Percentiles rank a stretch among this genome's conserved stretches.
phyloP scores from a whole-genome alignment of 1,140 invertebrate species.

The Lordiphosa collinella region DNA sequence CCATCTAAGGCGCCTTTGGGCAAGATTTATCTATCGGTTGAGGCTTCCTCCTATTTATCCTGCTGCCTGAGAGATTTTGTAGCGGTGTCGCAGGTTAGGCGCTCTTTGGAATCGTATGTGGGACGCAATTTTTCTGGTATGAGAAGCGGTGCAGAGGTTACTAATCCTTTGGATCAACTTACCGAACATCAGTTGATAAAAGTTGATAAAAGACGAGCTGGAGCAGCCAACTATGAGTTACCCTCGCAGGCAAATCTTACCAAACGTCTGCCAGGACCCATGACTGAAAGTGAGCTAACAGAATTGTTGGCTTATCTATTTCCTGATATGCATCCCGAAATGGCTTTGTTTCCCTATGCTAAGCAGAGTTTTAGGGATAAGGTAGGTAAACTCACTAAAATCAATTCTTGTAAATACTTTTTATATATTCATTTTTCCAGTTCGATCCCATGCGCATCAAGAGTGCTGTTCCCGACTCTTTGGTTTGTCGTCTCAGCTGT shows the following conservation, averaged over 20 bases:
- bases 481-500: conserved; percentile 92
- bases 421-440: conserved; percentile 14
- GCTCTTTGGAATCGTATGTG: conserved; percentile 82
- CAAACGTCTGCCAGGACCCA: conserved; percentile 83
- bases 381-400: no score
- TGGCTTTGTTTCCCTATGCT: conserved; percentile 79
- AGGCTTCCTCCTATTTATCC: conserved; percentile 84
- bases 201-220: not conserved
- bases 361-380: conserved; percentile 60
- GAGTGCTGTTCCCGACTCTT: conserved; percentile 82
- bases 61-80: conserved; percentile 84
- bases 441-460: conserved; percentile 75
- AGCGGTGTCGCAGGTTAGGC: conserved; percentile 79
- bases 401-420: no score
- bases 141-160: conserved; percentile 38
- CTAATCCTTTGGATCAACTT: conserved; percentile 58
- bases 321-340: conserved; percentile 89
- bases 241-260: conserved; percentile 40
- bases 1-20: conserved; percentile 92
- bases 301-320: conserved; percentile 92
- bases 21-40: conserved; percentile 84
- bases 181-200: conserved; percentile 55
- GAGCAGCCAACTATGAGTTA: conserved; percentile 36
- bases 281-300: conserved; percentile 87
- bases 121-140: conserved; percentile 80